Percentiles rank a stretch among this genome's conserved stretches.
These are phyloP conservation scores for Listronotus oregonensis DNA, from an alignment of 1,140 invertebrate genomes.

Conservation along the genomic window DNA sequence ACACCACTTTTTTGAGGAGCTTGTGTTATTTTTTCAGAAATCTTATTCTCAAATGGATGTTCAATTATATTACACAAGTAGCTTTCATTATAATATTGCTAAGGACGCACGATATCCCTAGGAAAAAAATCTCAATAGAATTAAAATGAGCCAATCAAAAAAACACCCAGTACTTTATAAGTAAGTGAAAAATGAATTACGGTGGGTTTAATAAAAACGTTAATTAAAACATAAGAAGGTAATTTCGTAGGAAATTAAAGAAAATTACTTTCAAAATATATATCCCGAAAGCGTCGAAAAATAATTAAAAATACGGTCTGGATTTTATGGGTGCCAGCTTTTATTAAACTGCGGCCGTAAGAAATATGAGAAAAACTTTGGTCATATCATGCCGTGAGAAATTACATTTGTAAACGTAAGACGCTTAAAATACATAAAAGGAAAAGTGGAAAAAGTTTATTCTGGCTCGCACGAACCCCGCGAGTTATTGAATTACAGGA, in stretches of 20 bases:
- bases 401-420: conserved; percentile 37
- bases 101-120: too few relatives aligned
- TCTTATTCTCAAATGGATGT: too few relatives aligned
- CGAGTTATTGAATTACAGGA: not conserved
- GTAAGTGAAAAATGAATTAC: conserved; percentile 21
- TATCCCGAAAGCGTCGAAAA: conserved; percentile 33
- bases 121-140: not conserved
- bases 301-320: conserved; percentile 35
- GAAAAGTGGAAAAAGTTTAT: conserved; percentile 32
- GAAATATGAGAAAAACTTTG: conserved; percentile 36
- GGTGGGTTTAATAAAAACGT: conserved; percentile 31
- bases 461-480: conserved; percentile 1
- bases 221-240: conserved; percentile 36
- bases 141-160: conserved; percentile 7
- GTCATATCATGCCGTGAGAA: conserved; percentile 34
- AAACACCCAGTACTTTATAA: conserved; percentile 11
- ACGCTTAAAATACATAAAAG: conserved; percentile 36
- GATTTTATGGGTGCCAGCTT: conserved; percentile 34
- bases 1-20: too few relatives aligned
- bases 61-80: too few relatives aligned
- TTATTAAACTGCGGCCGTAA: conserved; percentile 26
- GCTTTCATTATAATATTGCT: too few relatives aligned
- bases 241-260: conserved; percentile 34
- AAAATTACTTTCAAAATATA: conserved; percentile 34
- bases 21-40: too few relatives aligned